These are phyloP conservation scores for Urophycis tenuis DNA, from an alignment of 2,797 vertebrate species.

Conservation along the genomic window DNA sequence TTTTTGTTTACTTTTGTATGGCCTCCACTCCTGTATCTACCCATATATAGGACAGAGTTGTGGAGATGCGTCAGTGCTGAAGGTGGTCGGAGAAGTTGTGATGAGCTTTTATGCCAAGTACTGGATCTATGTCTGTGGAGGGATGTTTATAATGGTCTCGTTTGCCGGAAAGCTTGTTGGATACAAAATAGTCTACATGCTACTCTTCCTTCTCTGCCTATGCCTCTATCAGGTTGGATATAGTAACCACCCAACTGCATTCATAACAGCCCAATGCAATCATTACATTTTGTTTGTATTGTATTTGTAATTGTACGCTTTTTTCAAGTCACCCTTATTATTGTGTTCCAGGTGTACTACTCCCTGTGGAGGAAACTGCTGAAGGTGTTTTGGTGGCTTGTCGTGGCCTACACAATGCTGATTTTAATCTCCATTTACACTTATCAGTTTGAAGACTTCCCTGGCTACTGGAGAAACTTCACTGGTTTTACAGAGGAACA, in stretches of 20 bases:
- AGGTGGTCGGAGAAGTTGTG: constrained; percentile 75
- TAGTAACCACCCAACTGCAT: not conserved
- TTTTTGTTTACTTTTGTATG: not conserved
- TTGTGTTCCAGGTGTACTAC: constrained; percentile 55
- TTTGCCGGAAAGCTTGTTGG: constrained; percentile 90
- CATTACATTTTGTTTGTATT: not conserved
- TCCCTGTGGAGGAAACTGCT: constrained; percentile 88
- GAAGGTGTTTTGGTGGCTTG: constrained; percentile 93
- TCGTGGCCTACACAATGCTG: constrained; percentile 97
- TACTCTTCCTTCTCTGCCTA: constrained; percentile 91
- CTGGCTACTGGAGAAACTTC: constrained; percentile 86
- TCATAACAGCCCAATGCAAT: too few relatives aligned
- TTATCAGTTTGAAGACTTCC: constrained; percentile 95
- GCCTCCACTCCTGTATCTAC: not conserved
- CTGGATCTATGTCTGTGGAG: constrained; percentile 94
- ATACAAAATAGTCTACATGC: constrained; percentile 96
- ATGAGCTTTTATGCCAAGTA: constrained; percentile 83
- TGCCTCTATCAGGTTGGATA: constrained; percentile 87
- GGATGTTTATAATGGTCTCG: constrained; percentile 94
- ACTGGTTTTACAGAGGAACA: constrained; percentile 84
- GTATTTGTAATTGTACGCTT: too few relatives aligned
- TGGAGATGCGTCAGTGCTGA: constrained; percentile 67
- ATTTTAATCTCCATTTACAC: constrained; percentile 91
- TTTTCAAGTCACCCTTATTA: not conserved
- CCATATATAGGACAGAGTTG: constrained; percentile 34